Base-by-base conservation (phyloP, 2,113 vertebrate genomes). In the Pitta sordida region DNA sequence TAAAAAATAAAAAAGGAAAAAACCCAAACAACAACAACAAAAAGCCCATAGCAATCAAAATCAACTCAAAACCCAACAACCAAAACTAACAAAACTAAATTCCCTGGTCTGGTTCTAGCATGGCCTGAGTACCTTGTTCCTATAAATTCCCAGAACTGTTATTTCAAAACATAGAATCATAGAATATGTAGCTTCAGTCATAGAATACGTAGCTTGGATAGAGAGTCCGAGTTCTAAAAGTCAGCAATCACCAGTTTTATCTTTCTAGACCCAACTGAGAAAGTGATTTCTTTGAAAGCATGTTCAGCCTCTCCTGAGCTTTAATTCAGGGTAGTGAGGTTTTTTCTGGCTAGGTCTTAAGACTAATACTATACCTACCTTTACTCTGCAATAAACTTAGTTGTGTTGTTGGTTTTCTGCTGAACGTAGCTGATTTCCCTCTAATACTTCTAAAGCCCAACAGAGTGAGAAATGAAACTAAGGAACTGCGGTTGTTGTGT, bases 401-500 rank as follows among this genome's bases (percentile, higher is more conserved):
- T 15, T 30, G 26, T n/a, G 58, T 5, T 93, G 21, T 18, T 85
- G 29, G 9, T 58, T 85, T 91, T 81, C 32, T 87, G 3, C 58
- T 83, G 34, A 85, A 63, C 12, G 27, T 91, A 29, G 71, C 37
- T 34, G 51, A 77, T 34, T 73, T 93, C 53, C 3, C 20, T 87
- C 60, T 91, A 49, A n/a, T 29, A 22, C 71, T 77, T 96, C 20
- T 75, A 30, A 96, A 99, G 99, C 98, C 99, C 81, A 99, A 98
- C 97, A 99, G 98, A 97, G 97, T 98, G 76, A 97, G 98, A 93
- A 98, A 96, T 20, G 99, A 99, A 93, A 71, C 98, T 16, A 99
- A 99, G 95, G 99, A 99, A 71, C 92, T 99, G 95, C 97, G 98
- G 84, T 97, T 99, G 96, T 96, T 99, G 77, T 99, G 99, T 94